phyloP scores from a whole-genome alignment of 2,113 vertebrate species.

The Mola mola region DNA sequence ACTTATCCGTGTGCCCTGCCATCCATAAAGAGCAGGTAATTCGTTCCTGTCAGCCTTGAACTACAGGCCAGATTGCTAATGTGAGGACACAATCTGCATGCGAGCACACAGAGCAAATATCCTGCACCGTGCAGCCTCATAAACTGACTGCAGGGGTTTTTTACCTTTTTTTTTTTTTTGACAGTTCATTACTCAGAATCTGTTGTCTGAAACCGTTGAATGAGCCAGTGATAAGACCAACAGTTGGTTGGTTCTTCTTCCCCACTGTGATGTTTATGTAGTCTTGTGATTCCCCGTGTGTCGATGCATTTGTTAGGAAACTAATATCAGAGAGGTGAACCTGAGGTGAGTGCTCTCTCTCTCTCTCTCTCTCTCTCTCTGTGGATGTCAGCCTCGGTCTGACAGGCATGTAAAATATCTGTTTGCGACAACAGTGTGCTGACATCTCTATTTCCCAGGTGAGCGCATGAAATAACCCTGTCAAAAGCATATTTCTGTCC shows the following conservation, averaged over 20 bases:
- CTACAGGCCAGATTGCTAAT: slow-evolving; percentile 60
- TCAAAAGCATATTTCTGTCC: slow-evolving; percentile 73
- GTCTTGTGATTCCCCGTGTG: no score
- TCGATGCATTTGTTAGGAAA: slow-evolving; percentile 42
- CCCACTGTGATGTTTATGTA: no score
- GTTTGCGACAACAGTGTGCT: slow-evolving; percentile 74
- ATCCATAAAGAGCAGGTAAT: slow-evolving; percentile 64
- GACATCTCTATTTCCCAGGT: slow-evolving; percentile 74
- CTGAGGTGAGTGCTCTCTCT: slow-evolving; percentile 46
- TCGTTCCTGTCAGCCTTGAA: slow-evolving; percentile 64
- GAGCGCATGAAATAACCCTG: slow-evolving; percentile 74
- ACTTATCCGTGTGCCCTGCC: slow-evolving; percentile 52
- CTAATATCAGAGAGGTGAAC: slow-evolving; percentile 50
- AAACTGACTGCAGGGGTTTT: no score
- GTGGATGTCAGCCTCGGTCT: slow-evolving; percentile 44
- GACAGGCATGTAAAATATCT: slow-evolving; percentile 78
- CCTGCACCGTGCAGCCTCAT: not conserved
- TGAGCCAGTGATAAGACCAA: no score
- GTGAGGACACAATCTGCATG: slow-evolving; percentile 40
- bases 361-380: slow-evolving; percentile 9
- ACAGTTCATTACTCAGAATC: slow-evolving; percentile 1
- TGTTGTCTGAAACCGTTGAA: slow-evolving; percentile 19
- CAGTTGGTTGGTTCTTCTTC: no score
- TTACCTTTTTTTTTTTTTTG: no score
- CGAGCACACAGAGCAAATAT: slow-evolving; percentile 20